Base-by-base conservation (phyloP, 2,888 invertebrate genomes). In the Lepidochrysops patricia region DNA sequence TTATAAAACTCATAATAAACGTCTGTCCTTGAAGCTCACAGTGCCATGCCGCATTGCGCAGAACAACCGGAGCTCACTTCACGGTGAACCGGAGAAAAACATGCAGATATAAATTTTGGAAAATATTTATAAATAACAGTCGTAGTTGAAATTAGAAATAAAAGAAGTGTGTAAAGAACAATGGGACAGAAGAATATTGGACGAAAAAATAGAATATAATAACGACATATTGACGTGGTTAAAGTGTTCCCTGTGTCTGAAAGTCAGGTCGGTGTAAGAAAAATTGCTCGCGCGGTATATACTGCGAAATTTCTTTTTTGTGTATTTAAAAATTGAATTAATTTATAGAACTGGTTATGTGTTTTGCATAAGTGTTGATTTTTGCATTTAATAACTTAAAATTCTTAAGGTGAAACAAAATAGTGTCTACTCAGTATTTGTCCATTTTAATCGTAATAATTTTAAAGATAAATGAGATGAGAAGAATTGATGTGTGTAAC, bases 11-110 rank as follows among this genome's bases (percentile, higher is more conserved):
- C 54, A 54, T 54, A 54, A 54, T 5, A 50, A 54, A 54, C 32
- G 19, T 5, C n/a, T 19, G 54, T 54, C 54, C 54, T 54, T 54
- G 54, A 54, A 29, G 54, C 15, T 12, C 54, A 32, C 54, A 54
- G 13, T 15, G 12, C 4, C n/a, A 13, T 62, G 32, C 75, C 80
- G 82, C 82, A 82, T 71, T 82, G 82, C 82, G 82, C 82, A 82
- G 75, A 61, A 59, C 63, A 49, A 54, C 2, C 6, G 57, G 34
- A 35, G 54, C 74, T 62, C 72, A 73, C 72, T 77, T 84, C 81
- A 76, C 61, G 57, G 43, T 67, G 70, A 76, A 66, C 64, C 64
- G 15, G 61, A 60, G 52, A 26, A 65, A 65, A 67, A 65, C 65
- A 63, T 61, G 64, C 64, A 57, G 57, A 58, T 62, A 56, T 48